Base-by-base conservation (phyloP, 2,113 vertebrate species). In the Nesoenas mayeri region DNA sequence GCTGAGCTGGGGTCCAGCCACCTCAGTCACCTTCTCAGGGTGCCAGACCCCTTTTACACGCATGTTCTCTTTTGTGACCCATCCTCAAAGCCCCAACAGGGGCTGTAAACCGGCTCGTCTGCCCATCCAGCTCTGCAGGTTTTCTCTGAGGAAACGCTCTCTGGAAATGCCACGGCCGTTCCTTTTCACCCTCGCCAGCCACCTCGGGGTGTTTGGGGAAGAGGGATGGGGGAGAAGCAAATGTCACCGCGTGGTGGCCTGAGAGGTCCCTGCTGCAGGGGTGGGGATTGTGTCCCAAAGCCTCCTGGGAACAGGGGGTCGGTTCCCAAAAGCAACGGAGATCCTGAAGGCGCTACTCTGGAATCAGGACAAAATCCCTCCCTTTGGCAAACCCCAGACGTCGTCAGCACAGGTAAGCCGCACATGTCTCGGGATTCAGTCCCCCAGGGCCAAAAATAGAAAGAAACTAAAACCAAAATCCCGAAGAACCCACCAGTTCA, bases 51-150 rank as follows among this genome's bases (percentile, higher is more conserved):
- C 42, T 51, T 15, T 38, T 28, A 28, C 38, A 5, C 4, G 1
- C 32, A 47, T 3, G 3, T 28, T 15, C 29, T 15, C 1, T 38
- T 31, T 6, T 0, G 0, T 20, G 65, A 42, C 38, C 28, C 10
- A 20, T 24, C 62, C 26, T 22, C 5, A 22, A 16, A 78, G 50
- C 50, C 61, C 66, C 5, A 11, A 2, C 21, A 25, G n/a, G 12
- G 57, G 19, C 84, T 47, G 1, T 9, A n/a, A 57, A 56, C 6
- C 38, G 16, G 25, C 18, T 66, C 5, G 34, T 70, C 14, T 26
- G 28, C 58, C 11, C 26, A 1, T 44, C 48, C 13, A 29, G 67
- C 54, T 61, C 48, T 10, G 25, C 51, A 40, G 34, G 6, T 56
- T 80, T n/a, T 25, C 65, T 61, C 31, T 48, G 65, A 53, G 48